A percentile compares a stretch with the other conserved stretches of the same genome.
Conservation (phyloP, 2,797 vertebrate genomes). For the Taeniopygia guttata region DNA sequence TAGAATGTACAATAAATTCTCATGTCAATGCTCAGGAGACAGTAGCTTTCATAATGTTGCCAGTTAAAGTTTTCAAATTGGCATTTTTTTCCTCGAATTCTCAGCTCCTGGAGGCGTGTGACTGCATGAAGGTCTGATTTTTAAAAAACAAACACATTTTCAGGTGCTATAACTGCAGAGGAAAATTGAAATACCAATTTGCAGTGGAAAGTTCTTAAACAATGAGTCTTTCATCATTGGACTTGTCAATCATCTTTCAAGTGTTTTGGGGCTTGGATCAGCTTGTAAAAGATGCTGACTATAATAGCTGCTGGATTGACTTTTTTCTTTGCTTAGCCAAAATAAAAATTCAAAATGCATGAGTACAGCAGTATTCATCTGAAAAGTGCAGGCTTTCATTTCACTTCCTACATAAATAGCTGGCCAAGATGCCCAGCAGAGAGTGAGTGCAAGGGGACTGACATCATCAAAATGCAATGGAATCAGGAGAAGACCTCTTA, state of each 20-base stretch:
- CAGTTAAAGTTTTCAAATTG: background rate
- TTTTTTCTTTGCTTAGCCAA: background rate
- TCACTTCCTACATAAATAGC: background rate
- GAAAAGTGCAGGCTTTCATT: background rate
- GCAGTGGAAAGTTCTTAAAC: background rate
- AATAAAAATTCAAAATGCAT: background rate
- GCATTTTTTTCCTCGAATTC: background rate
- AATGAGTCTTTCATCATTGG: background rate
- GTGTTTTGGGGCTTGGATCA: background rate
- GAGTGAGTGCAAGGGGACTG: background rate
- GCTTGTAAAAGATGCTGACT: background rate
- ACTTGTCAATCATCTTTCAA: background rate
- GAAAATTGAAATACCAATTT: background rate
- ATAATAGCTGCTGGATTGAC: background rate
- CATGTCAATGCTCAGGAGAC: background rate
- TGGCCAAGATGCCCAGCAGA: background rate
- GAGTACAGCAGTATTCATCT: background rate
- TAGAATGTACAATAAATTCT: background rate
- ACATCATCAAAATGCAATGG: background rate
- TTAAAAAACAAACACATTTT: background rate
- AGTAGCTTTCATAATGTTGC: background rate
- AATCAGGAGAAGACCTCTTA: background rate
- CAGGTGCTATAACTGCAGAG: background rate
- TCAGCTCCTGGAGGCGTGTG: background rate
- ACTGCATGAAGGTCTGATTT: background rate